Percentiles rank a stretch among this genome's conserved stretches.
Conservation (phyloP, 1,140 invertebrate genomes). For the Dinothrombium tinctorium region DNA sequence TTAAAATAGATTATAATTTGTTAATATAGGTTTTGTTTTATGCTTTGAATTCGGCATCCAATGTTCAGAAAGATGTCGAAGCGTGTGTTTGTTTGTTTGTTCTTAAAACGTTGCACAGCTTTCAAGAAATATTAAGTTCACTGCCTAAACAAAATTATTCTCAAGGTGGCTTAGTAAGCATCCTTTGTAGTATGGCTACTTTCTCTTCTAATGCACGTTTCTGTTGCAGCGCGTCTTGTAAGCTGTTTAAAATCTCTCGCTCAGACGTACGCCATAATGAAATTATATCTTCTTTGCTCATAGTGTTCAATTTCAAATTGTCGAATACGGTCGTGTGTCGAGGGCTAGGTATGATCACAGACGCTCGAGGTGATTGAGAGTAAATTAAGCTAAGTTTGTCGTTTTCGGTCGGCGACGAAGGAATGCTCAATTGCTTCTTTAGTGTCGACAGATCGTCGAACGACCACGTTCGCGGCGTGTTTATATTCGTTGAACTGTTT, state of each 20-base stretch:
- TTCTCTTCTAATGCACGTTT: conserved; percentile 26
- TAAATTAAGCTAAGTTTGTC: background rate
- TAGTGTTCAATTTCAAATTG: conserved; percentile 11
- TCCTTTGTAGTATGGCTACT: conserved; percentile 15
- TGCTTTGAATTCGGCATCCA: too few species aligned
- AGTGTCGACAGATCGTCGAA: conserved; percentile 10
- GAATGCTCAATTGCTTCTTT: conserved; percentile 8
- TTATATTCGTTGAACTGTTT: background rate
- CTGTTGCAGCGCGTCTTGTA: conserved; percentile 36
- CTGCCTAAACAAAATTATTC: conserved; percentile 4
- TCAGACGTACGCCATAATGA: conserved; percentile 43
- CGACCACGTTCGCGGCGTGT: background rate
- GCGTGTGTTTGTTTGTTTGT: too few species aligned
- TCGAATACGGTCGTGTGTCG: conserved; percentile 6
- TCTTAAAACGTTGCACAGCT: too few species aligned
- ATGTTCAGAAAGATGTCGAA: too few species aligned
- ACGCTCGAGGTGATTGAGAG: background rate
- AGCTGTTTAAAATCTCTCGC: conserved; percentile 34
- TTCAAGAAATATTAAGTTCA: too few species aligned
- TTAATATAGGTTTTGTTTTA: too few species aligned
- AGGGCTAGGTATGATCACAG: conserved; percentile 4
- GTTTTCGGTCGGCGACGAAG: background rate
- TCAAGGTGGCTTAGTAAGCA: conserved; percentile 15
- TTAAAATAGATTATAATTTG: too few species aligned
- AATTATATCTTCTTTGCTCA: conserved; percentile 42